Percentiles rank a stretch among this genome's conserved stretches.
These are phyloP conservation scores for Periparus ater DNA, from an alignment of 2,797 vertebrate genomes.

Conservation along the genomic window DNA sequence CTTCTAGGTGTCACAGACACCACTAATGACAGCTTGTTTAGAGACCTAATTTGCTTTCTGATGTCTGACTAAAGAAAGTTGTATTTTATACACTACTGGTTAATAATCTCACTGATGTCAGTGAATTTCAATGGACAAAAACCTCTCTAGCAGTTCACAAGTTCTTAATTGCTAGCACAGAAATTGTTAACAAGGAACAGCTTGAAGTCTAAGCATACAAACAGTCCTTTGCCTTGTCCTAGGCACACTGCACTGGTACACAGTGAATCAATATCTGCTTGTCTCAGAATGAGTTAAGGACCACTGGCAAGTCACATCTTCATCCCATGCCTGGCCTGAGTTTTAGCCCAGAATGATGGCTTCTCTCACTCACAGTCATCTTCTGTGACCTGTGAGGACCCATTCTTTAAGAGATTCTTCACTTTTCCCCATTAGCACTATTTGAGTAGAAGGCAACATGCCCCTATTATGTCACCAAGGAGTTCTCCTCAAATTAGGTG, in stretches of 20 bases:
- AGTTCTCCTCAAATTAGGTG: background rate
- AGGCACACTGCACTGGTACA: background rate
- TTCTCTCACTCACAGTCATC: background rate
- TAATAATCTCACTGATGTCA: background rate
- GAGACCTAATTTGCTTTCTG: background rate
- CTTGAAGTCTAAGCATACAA: background rate
- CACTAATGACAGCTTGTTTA: background rate
- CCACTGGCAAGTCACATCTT: background rate
- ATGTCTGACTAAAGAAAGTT: background rate
- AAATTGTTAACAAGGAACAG: background rate
- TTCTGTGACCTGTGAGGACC: background rate
- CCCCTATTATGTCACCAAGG: background rate
- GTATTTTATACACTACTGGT: background rate
- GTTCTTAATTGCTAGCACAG: background rate
- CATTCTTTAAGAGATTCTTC: background rate
- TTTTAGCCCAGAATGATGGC: background rate
- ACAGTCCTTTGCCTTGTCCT: background rate
- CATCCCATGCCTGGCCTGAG: background rate
- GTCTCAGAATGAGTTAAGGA: background rate
- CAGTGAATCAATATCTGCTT: background rate
- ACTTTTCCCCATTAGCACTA: background rate
- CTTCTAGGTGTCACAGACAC: background rate
- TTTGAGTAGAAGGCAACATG: background rate
- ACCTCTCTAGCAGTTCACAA: background rate
- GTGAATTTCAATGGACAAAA: background rate